These are phyloP conservation scores for Galagoides demidoff DNA, from an alignment of 2,797 vertebrate genomes.

Conservation along the genomic window DNA sequence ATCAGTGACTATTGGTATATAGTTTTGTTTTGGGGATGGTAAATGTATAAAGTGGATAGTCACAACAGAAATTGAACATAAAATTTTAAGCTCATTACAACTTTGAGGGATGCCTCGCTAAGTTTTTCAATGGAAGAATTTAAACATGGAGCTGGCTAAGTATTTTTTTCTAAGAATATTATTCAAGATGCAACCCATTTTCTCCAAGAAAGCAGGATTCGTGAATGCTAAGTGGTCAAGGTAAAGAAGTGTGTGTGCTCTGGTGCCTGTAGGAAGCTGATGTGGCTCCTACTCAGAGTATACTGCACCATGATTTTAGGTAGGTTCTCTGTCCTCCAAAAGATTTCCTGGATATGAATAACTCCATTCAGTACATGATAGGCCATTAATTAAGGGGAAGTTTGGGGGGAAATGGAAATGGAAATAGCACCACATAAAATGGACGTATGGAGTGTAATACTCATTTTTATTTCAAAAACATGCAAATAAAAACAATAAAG, in stretches of 20 bases:
- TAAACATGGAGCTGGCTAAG: neutral
- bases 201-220: neutral
- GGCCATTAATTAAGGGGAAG: neutral
- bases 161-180: neutral
- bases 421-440: neutral
- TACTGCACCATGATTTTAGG: neutral
- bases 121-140: neutral
- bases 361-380: neutral
- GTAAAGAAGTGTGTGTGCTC: neutral
- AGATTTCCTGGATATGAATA: neutral
- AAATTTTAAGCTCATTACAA: neutral
- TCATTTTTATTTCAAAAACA: constrained; percentile 7
- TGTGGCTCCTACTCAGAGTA: neutral
- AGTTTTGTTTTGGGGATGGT: neutral
- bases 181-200: neutral
- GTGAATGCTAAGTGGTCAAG: rapidly evolving
- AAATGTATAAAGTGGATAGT: neutral
- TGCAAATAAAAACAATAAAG: neutral
- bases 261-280: neutral
- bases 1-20: neutral
- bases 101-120: neutral
- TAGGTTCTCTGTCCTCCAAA: neutral
- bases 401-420: neutral
- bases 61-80: neutral
- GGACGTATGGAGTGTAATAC: neutral